Evolutionary conservation across 92 coral and sea anemone species (phyloP), one percentile per base, ranked within the genome.

Genomic region (Parazoanthus darwini): DNA sequence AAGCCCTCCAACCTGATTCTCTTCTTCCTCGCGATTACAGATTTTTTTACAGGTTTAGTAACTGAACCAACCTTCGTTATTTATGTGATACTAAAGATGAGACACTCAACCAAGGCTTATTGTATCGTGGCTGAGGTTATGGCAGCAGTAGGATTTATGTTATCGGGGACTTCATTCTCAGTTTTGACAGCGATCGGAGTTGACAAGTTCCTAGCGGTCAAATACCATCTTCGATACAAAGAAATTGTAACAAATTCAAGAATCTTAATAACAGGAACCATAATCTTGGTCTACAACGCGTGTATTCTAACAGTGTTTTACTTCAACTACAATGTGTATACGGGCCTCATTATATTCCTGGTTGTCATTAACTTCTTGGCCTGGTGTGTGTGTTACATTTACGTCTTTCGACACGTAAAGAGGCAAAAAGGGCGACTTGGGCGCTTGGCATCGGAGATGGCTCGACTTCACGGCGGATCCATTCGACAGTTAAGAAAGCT

Each of bases 1-100:
- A 83, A 70, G 23, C 78, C 87, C 7, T 96, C 99, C 94, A 94
- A 0, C 94, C 88, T 78, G 48, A 82, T 81, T 81, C 90, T 74
- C 75, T 81, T 81, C 85, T 87, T 74, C 65, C 86, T 85, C 44
- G 90, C 89, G 48, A 86, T 90, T 36, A 86, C 63, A 80, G 90
- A 87, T 11, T 74, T 54, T 68, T 84, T 83, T 8, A 83, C 87
- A 0, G 87, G 87, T 23, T 9, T 83, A 25, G 16, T 83, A 9
- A 83, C 87, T 14, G 66, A 83, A 35, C 87, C 87, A 26, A 83
- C 87, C 13, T 83, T 83, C 54, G 78, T 83, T 18, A n/a, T 83
- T 20, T 54, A 83, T 54, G 38, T 83, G 25, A 46, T 83, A 68
- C 59, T 83, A 42, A 44, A 83, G 22, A 83, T 83, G 87, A 70